These are phyloP conservation scores for Tachysurus vachellii DNA, from an alignment of 2,113 vertebrate species.

Conservation along the genomic window DNA sequence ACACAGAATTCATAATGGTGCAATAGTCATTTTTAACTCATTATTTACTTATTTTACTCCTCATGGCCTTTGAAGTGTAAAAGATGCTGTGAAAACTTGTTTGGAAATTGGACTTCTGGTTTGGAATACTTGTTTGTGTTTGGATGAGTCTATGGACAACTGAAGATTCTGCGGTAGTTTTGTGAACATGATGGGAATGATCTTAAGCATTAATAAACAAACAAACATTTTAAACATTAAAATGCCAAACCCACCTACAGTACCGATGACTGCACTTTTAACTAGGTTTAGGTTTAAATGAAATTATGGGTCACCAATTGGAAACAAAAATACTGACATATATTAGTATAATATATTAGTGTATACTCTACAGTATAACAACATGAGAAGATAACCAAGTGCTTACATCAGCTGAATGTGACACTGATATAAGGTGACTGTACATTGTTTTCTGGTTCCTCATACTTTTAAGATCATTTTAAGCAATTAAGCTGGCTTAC, in stretches of 20 bases:
- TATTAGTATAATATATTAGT: neutral
- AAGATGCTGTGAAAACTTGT: neutral
- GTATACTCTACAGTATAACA: too few relatives aligned
- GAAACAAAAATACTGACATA: neutral
- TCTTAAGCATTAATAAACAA: too few relatives aligned
- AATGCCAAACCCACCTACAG: neutral
- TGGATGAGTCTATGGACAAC: neutral
- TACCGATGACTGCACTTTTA: neutral
- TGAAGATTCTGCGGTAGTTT: neutral
- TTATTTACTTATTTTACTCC: too few relatives aligned
- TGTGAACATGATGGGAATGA: too few relatives aligned
- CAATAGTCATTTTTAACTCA: neutral
- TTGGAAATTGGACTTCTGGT: neutral
- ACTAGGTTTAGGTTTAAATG: neutral
- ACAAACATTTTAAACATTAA: too few relatives aligned
- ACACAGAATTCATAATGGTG: neutral
- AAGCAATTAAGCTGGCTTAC: neutral
- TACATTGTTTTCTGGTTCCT: neutral
- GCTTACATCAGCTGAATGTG: neutral
- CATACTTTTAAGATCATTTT: neutral
- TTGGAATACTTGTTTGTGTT: too few relatives aligned
- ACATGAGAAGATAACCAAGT: neutral
- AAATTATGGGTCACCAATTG: neutral
- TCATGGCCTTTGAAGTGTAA: neutral
- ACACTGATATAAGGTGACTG: neutral